Evolutionary conservation across 2,113 vertebrate genomes (phyloP).

Genomic region (Tursiops truncatus): DNA sequence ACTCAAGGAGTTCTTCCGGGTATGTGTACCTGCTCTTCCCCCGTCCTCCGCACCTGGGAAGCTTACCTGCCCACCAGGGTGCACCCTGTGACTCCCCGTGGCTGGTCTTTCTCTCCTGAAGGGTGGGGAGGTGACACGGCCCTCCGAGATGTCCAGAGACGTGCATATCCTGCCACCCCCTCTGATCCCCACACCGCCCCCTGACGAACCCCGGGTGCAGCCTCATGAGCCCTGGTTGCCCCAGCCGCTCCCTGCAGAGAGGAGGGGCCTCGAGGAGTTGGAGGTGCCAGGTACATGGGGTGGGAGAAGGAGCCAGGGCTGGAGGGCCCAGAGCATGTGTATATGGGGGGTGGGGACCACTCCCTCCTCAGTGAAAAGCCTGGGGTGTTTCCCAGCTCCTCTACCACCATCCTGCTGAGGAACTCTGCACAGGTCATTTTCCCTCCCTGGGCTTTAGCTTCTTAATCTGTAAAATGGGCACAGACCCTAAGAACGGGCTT

Average conservation of each 20-base stretch:
- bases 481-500: background rate
- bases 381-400: background rate
- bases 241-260: conserved; percentile 54
- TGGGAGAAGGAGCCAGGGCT: background rate
- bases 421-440: background rate
- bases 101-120: conserved; percentile 60
- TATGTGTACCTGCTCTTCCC: background rate
- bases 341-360: background rate
- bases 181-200: conserved; percentile 87
- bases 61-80: background rate
- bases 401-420: background rate
- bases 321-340: background rate
- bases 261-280: conserved; percentile 75
- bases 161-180: conserved; percentile 86
- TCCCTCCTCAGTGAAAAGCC: background rate
- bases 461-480: background rate
- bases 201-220: conserved; percentile 49
- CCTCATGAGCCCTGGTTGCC: conserved; percentile 21
- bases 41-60: background rate
- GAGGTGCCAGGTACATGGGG: conserved; percentile 60
- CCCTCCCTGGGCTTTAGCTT: background rate
- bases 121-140: conserved; percentile 88
- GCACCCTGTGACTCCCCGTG: background rate
- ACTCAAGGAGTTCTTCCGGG: conserved; percentile 93
- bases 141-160: conserved; percentile 76